Conservation (phyloP, 2,113 vertebrate species). For the Myotis yumanensis region DNA sequence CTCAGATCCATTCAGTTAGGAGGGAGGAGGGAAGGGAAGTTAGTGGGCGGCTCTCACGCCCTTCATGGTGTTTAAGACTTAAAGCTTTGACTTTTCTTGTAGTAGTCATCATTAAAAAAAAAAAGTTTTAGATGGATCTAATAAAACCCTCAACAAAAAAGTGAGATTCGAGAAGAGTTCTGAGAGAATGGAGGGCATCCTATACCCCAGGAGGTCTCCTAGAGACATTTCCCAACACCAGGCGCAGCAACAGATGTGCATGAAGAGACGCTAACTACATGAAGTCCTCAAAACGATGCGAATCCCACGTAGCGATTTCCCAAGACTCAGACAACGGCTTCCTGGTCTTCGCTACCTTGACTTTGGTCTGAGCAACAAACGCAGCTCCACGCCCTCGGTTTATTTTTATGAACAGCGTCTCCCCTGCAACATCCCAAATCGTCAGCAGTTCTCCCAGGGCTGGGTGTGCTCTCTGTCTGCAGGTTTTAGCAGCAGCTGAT, state of each 20-base stretch:
- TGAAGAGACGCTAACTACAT: background rate
- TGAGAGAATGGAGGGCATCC: background rate
- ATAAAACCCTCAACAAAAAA: background rate
- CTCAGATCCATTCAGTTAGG: background rate
- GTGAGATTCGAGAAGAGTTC: background rate
- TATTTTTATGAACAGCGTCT: conserved; percentile 42
- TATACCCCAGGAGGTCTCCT: background rate
- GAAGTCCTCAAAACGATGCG: background rate
- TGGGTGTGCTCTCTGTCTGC: conserved; percentile 39
- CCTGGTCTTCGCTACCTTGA: background rate
- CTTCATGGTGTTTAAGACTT: background rate
- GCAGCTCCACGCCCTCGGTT: background rate
- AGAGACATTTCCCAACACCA: background rate
- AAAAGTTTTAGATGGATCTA: background rate
- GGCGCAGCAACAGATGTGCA: background rate
- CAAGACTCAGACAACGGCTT: background rate
- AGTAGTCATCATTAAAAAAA: background rate
- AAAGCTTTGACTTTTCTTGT: background rate
- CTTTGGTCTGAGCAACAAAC: conserved; percentile 20
- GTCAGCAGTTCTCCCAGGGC: conserved; percentile 32
- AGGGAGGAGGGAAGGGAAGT: background rate
- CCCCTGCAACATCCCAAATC: conserved; percentile 58
- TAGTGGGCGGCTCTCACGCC: background rate
- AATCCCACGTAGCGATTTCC: background rate
- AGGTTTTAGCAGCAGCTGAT: conserved; percentile 41